Evolutionary conservation across 2,888 invertebrate species (phyloP), one percentile per base, ranked within the genome.

Genomic region (Nomada fabriciana): DNA sequence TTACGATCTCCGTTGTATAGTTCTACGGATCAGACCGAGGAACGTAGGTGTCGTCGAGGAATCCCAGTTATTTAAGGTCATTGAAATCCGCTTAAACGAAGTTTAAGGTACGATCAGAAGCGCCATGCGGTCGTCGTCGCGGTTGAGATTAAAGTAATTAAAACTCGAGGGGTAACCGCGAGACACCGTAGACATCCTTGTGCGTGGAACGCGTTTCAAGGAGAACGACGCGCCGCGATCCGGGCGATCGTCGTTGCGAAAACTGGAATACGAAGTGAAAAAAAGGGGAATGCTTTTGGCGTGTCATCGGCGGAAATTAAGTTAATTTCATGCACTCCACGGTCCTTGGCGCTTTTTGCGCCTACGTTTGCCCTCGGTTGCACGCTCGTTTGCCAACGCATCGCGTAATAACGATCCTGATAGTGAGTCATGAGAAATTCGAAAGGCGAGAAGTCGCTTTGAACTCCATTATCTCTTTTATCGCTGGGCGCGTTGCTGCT

Each of bases 231-330:
- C 63, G 53, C 47, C 47, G 20, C 53, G 53, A 53, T 20, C 9
- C 53, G 68, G 50, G 18, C 13, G 53, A 47, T 65, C 79, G 74
- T 50, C 76, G 74, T 59, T 42, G 64, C 75, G 88, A 85, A 88
- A 88, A 87, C 80, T 82, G 85, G 86, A 85, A 87, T 86, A 80
- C 79, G 29, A 61, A 25, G 59, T 52, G n/a, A 52, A 73, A 70
- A 64, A 80, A 76, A 20, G 1, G 20, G 69, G 43, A 29, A 52
- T 72, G 64, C 74, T 63, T 73, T 60, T 65, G 75, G 79, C 87
- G 82, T 75, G 87, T 87, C 86, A 87, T 87, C 86, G 80, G 70
- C 55, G 82, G 69, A 85, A 88, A 88, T 88, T 83, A 82, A 88
- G 80, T 85, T 88, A 85, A 88, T 88, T 88, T 86, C 79, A 82